phyloP scores from a whole-genome alignment of 30 jellyfish, hydroid and myxozoan genomes.

The Turritopsis dohrnii region DNA sequence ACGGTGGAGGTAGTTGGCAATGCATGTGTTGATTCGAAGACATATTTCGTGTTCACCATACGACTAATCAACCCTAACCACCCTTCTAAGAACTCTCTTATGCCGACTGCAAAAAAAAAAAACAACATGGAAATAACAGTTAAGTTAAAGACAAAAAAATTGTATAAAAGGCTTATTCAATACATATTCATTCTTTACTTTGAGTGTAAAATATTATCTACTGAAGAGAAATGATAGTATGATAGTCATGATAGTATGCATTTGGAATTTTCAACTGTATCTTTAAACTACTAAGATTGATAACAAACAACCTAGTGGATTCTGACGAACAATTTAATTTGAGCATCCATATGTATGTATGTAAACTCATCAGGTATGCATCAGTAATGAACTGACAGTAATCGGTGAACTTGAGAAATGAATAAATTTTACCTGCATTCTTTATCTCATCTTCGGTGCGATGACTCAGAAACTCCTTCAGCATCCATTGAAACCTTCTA shows the following conservation, averaged over 20 bases:
- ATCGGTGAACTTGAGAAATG: too few relatives aligned
- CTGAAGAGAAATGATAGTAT: too few relatives aligned
- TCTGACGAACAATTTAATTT: too few relatives aligned
- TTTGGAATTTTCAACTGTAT: too few relatives aligned
- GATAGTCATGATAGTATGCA: too few relatives aligned
- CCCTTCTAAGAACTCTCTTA: constrained; percentile 76
- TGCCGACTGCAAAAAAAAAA: constrained; percentile 42
- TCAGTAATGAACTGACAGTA: too few relatives aligned
- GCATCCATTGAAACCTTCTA: constrained; percentile 3
- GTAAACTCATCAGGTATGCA: not conserved
- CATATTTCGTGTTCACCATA: constrained; percentile 72
- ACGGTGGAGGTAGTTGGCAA: constrained; percentile 67
- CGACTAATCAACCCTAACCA: constrained; percentile 72
- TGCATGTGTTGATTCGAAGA: constrained; percentile 70
- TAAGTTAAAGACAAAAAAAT: not conserved
- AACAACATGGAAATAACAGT: not conserved
- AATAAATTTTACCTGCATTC: not conserved
- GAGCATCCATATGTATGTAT: not conserved
- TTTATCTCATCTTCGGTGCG: not conserved
- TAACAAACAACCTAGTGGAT: too few relatives aligned
- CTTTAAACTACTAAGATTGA: too few relatives aligned
- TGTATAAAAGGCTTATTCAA: too few relatives aligned
- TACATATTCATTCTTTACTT: too few relatives aligned
- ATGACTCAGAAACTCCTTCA: not conserved
- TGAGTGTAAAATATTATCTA: too few relatives aligned